Conservation (phyloP, 2,113 vertebrate species). For the Elephas maximus region DNA sequence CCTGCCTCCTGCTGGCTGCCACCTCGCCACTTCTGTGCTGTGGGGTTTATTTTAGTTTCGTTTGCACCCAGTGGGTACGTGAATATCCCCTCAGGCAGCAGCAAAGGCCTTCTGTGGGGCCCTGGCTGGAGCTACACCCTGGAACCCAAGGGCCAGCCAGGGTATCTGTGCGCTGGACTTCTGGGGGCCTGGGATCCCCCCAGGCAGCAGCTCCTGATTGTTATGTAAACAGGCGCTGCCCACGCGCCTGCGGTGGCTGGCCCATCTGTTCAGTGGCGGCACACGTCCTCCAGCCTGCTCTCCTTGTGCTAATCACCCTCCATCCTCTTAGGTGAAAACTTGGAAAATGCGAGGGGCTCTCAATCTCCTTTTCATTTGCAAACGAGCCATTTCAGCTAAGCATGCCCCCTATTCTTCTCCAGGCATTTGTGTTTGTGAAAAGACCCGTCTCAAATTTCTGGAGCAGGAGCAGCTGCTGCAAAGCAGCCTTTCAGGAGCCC, state of each 20-base stretch:
- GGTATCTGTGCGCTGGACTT: accelerated
- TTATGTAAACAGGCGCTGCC: slow-evolving; percentile 82
- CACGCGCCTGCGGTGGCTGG: slow-evolving; percentile 60
- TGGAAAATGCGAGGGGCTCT: slow-evolving; percentile 85
- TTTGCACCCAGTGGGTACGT: background rate
- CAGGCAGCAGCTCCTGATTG: slow-evolving; percentile 60
- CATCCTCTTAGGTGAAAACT: slow-evolving; percentile 87
- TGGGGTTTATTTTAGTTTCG: background rate
- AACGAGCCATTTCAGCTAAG: slow-evolving; percentile 90
- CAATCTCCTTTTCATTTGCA: slow-evolving; percentile 90
- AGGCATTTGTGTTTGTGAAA: slow-evolving; percentile 94
- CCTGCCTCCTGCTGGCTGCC: background rate
- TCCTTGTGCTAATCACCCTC: slow-evolving; percentile 87
- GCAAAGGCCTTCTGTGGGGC: background rate
- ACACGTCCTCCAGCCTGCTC: slow-evolving; percentile 85
- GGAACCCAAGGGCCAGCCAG: background rate
- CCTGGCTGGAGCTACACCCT: background rate
- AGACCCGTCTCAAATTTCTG: slow-evolving; percentile 96
- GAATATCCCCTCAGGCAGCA: background rate
- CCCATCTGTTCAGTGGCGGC: slow-evolving; percentile 81
- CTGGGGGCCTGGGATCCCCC: background rate
- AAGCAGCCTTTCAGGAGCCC: slow-evolving; percentile 88
- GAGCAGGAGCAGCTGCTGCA: slow-evolving; percentile 95
- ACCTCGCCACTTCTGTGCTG: background rate
- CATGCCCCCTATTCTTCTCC: slow-evolving; percentile 91